Base-by-base conservation (phyloP, 2,113 vertebrate species). In the Peromyscus californicus region DNA sequence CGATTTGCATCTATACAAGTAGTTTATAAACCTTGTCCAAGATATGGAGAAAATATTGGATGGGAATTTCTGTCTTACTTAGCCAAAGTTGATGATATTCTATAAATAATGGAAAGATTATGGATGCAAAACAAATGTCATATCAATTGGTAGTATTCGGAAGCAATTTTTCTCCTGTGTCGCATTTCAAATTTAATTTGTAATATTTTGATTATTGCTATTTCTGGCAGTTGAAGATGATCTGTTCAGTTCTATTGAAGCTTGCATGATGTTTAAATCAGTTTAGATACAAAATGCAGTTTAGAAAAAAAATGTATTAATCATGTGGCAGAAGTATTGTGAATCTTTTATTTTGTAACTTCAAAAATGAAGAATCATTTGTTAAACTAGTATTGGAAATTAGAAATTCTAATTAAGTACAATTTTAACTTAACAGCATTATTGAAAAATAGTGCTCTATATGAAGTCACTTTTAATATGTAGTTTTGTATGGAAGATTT, bases 151-250 rank as follows among this genome's bases (percentile, higher is more conserved):
- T 98, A 98, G 36, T 79, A 10, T 95, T 98, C 59, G 96, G 39
- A 98, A 90, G 9, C 72, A 90, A 89, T 93, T 80, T 85, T 96
- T 79, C 36, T 95, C 92, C 80, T 85, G 76, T 1, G 91, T 31
- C 97, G 63, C 45, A 95, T 88, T 98, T 98, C 29, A 98, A 97
- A 97, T 98, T 97, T 95, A 96, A 97, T 98, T 97, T 98, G 95
- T 7, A 98, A 97, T 96, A 97, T 92, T 94, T 42, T 94, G 93
- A 93, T 54, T 93, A 96, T 90, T 42, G 97, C 12, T 89, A 87
- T 95, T 98, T 82, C 85, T 96, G 70, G 88, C 93, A 98, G 54
- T 70, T 98, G 92, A 97, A 97, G 90, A 75, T 90, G 63, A 97
- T 96, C 61, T 78, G 59, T 63, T 54, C 2, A 17, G 65, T 97